phyloP scores from a whole-genome alignment of 2,113 vertebrate species.

The Zosterops borbonicus region DNA sequence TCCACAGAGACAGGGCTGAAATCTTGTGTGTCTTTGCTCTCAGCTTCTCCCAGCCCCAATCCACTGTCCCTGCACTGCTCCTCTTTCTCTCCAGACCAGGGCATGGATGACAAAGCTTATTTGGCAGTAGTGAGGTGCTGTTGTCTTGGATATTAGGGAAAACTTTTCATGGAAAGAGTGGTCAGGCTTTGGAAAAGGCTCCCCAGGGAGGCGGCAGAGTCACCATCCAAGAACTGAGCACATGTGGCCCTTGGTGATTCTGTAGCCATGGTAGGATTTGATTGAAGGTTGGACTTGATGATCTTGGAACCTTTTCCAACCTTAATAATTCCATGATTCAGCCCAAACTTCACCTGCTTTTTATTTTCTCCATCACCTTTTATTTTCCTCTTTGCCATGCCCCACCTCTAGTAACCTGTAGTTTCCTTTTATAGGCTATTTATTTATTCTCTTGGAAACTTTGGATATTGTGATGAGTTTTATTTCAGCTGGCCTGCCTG shows the following conservation, averaged over 20 bases:
- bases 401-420: neutral
- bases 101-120: rapidly evolving
- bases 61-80: no score
- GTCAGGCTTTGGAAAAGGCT: neutral
- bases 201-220: neutral
- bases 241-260: neutral
- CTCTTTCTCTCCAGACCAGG: no score
- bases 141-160: neutral
- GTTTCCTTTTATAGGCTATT: neutral
- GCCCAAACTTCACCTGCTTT: neutral
- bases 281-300: neutral
- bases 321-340: neutral
- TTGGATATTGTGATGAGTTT: neutral
- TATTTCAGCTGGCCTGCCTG: neutral
- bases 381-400: neutral
- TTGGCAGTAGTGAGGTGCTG: neutral
- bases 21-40: no score
- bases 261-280: neutral
- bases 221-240: neutral
- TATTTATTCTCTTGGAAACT: neutral
- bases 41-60: no score
- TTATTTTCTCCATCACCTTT: neutral
- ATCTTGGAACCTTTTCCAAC: neutral
- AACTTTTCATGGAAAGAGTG: neutral
- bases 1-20: no score